Percentiles rank a stretch among this genome's conserved stretches.
Conservation (phyloP, 2,888 invertebrate genomes). For the Drosophila lacicola region DNA sequence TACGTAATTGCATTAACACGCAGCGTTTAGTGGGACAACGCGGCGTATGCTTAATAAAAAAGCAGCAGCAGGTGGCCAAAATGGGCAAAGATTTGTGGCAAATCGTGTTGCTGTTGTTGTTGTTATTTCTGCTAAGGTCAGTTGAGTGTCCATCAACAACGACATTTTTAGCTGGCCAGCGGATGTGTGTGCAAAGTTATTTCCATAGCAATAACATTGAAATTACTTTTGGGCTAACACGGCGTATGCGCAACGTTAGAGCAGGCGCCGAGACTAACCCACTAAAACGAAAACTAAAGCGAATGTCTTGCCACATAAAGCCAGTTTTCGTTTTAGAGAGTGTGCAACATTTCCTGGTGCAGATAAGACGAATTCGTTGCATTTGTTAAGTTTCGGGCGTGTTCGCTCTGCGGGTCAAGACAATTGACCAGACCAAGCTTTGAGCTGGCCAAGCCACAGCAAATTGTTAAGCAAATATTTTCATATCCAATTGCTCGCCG, state of each 20-base stretch:
- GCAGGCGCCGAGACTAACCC: conserved; percentile 51
- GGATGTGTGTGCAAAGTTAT: conserved; percentile 54
- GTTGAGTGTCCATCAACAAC: conserved; percentile 62
- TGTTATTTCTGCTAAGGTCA: conserved; percentile 57
- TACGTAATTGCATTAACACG: conserved; percentile 31
- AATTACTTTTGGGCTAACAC: conserved; percentile 17
- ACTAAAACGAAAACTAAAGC: conserved; percentile 66
- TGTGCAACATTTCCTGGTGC: conserved; percentile 75
- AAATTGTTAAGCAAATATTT: conserved; percentile 55
- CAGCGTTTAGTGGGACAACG: conserved; percentile 17
- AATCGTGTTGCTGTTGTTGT: conserved; percentile 7
- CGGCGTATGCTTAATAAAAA: conserved; percentile 54
- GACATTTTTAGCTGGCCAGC: conserved; percentile 61
- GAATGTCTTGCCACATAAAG: conserved; percentile 34
- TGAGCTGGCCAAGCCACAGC: conserved; percentile 11
- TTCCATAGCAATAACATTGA: conserved; percentile 62
- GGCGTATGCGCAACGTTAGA: conserved; percentile 18
- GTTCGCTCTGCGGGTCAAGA: conserved; percentile 48
- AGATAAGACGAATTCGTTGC: conserved; percentile 68
- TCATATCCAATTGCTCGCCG: conserved; percentile 39
- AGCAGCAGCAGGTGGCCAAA: conserved; percentile 62
- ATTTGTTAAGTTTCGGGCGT: conserved; percentile 45
- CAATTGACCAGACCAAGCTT: conserved; percentile 30
- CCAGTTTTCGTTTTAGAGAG: conserved; percentile 21
- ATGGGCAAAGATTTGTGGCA: conserved; percentile 9